These are phyloP conservation scores for Callaeas wilsoni DNA, from an alignment of 2,113 vertebrate genomes.

Conservation along the genomic window DNA sequence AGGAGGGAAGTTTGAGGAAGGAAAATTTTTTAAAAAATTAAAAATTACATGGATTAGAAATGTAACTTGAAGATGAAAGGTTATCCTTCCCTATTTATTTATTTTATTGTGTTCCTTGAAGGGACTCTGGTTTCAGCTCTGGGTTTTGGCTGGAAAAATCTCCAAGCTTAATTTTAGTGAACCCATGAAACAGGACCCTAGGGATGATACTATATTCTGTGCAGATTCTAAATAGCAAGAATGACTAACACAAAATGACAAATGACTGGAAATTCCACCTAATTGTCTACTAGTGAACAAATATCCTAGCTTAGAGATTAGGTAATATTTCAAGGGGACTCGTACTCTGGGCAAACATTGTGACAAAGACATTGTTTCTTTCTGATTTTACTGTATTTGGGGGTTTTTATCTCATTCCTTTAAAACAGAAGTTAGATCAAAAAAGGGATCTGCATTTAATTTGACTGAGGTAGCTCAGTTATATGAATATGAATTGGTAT, in stretches of 20 bases:
- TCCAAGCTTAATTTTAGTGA: conserved; percentile 20
- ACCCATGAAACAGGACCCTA: conserved; percentile 22
- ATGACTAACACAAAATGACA: conserved; percentile 25
- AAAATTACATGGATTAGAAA: not conserved
- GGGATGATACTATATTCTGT: conserved; percentile 2
- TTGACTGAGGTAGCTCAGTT: not conserved
- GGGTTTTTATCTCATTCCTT: not conserved
- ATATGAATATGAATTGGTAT: not conserved
- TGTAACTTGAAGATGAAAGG: conserved; percentile 4
- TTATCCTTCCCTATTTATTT: conserved; percentile 17
- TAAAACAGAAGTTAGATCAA: not conserved
- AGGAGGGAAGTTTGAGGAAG: not conserved
- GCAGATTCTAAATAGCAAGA: not conserved
- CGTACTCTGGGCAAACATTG: not conserved
- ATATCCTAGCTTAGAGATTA: not conserved
- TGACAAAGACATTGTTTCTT: not conserved
- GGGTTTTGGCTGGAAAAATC: conserved; percentile 16
- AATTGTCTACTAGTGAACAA: conserved; percentile 1
- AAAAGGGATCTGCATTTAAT: not conserved
- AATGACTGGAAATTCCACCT: conserved; percentile 49
- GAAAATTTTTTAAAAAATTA: not conserved
- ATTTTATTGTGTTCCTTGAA: not conserved
- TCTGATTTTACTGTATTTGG: not conserved
- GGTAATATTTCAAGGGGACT: not conserved
- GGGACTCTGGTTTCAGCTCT: not conserved